Percentiles rank a stretch among this genome's conserved stretches.
Evolutionary conservation across 2,113 vertebrate genomes (phyloP).

Genomic region (Malaclemys terrapin): DNA sequence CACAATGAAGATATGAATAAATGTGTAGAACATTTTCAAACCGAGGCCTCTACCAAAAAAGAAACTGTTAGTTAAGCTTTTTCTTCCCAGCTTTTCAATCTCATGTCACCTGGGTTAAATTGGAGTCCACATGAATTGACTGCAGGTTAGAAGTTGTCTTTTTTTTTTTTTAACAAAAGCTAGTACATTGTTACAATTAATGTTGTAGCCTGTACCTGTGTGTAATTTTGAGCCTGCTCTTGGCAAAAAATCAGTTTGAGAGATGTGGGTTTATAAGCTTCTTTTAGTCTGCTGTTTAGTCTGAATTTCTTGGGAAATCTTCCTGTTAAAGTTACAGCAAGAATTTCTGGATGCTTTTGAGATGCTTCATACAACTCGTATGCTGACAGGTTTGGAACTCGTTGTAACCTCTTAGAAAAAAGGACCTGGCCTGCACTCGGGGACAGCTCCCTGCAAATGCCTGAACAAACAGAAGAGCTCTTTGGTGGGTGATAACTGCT

Average conservation of each 20-base stretch:
- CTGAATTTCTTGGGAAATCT: not conserved
- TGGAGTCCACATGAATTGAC: not conserved
- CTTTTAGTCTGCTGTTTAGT: constrained; percentile 33
- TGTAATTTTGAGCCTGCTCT: not conserved
- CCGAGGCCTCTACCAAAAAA: not conserved
- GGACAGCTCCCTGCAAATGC: not conserved
- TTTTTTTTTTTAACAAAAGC: constrained; percentile 33
- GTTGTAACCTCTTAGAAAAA: constrained; percentile 49
- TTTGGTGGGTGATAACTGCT: not conserved
- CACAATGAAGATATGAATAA: not conserved
- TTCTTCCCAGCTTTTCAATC: too few species aligned
- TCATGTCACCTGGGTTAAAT: not conserved
- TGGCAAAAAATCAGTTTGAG: constrained; percentile 35
- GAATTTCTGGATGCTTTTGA: constrained; percentile 36
- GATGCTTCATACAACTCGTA: not conserved
- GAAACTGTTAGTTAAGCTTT: not conserved
- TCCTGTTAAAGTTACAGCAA: constrained; percentile 51
- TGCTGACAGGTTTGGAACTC: constrained; percentile 58
- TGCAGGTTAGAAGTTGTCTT: not conserved
- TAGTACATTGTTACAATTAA: not conserved
- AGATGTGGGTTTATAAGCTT: constrained; percentile 40
- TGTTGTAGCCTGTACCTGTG: constrained; percentile 52
- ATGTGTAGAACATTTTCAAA: not conserved
- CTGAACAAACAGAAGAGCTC: not conserved
- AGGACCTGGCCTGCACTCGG: constrained; percentile 43